phyloP scores from a whole-genome alignment of 2,888 invertebrate genomes.

The Macrosiphum euphorbiae region DNA sequence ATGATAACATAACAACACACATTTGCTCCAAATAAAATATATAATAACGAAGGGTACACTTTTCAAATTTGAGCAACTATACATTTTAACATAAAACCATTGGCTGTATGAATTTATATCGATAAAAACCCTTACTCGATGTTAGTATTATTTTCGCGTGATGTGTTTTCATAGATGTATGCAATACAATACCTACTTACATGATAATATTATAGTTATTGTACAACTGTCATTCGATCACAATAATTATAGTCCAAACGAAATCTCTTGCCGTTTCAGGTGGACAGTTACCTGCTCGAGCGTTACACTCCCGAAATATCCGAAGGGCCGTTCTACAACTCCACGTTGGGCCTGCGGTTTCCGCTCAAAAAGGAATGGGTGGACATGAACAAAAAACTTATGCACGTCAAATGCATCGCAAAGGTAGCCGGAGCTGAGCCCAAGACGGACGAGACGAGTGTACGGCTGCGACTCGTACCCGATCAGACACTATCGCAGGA shows the following conservation, averaged over 20 bases:
- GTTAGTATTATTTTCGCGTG: neutral
- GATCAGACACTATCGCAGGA: conserved; percentile 57
- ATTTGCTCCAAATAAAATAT: neutral
- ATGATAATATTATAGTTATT: neutral
- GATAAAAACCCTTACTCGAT: neutral
- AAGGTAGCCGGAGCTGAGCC: conserved; percentile 28
- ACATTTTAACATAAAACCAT: neutral
- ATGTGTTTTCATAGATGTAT: neutral
- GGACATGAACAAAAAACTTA: conserved; percentile 34
- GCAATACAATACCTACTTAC: neutral
- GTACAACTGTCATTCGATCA: neutral
- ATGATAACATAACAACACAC: neutral
- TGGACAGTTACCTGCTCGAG: conserved; percentile 44
- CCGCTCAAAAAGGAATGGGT: conserved; percentile 52
- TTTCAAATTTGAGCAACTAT: neutral
- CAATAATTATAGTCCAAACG: neutral
- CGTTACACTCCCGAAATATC: conserved; percentile 8
- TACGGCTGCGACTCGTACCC: neutral
- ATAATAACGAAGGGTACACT: neutral
- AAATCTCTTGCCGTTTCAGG: conserved; percentile 8
- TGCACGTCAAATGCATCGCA: conserved; percentile 37
- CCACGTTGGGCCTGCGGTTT: conserved; percentile 35
- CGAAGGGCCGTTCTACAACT: conserved; percentile 52
- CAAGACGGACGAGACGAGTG: conserved; percentile 11
- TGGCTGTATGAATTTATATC: neutral